Conservation (phyloP, 2,888 invertebrate genomes). For the Dryococelus australis region DNA sequence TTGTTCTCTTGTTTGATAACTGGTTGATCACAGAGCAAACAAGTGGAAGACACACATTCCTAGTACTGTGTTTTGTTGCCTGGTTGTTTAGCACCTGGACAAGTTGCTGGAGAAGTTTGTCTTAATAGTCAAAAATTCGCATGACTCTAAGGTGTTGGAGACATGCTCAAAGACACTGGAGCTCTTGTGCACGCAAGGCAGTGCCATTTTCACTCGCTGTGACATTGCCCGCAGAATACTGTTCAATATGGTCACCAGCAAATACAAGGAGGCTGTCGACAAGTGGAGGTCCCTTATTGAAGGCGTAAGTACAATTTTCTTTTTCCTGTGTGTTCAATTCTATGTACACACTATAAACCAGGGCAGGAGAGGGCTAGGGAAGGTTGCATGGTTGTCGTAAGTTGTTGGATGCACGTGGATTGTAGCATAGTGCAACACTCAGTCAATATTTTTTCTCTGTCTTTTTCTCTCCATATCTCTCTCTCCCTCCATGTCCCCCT, state of each 20-base stretch:
- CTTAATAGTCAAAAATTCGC: constrained; percentile 89
- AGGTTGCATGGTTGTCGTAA: no score
- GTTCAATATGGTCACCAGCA: constrained; percentile 89
- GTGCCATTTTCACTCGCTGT: constrained; percentile 86
- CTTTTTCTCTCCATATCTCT: no score
- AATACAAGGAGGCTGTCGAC: constrained; percentile 85
- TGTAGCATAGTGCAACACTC: no score
- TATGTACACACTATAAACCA: no score
- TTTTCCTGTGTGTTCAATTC: neutral
- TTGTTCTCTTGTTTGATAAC: no score
- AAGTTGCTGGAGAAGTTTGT: constrained; percentile 85
- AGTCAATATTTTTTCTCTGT: no score
- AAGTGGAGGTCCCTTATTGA: constrained; percentile 80
- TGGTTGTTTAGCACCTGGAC: constrained; percentile 74
- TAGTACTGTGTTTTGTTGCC: no score
- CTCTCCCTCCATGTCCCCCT: no score
- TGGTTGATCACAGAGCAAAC: no score
- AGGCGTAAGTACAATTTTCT: constrained; percentile 58
- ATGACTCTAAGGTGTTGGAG: constrained; percentile 89
- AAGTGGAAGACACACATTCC: no score
- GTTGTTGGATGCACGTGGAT: no score
- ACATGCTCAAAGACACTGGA: constrained; percentile 93
- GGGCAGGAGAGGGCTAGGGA: no score
- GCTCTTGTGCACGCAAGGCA: constrained; percentile 85
- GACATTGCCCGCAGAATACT: constrained; percentile 90